These are phyloP conservation scores for Penaeus chinensis DNA, from an alignment of 1,140 invertebrate genomes.

Conservation along the genomic window DNA sequence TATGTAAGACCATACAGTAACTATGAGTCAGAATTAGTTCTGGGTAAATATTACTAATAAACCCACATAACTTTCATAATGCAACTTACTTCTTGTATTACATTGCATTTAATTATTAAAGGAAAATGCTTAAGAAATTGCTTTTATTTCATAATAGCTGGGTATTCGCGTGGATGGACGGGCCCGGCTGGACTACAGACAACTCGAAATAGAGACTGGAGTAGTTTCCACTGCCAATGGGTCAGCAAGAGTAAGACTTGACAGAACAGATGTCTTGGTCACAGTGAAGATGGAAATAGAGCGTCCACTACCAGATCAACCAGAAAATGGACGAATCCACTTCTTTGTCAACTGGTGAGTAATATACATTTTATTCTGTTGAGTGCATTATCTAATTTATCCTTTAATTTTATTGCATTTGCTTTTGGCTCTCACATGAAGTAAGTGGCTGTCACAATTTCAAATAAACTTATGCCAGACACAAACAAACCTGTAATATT, in stretches of 20 bases:
- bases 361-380: background rate
- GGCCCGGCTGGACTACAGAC: constrained; percentile 84
- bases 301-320: constrained; percentile 78
- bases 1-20: too few relatives aligned
- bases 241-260: constrained; percentile 85
- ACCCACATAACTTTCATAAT: too few relatives aligned
- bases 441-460: too few relatives aligned
- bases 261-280: constrained; percentile 92
- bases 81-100: too few relatives aligned
- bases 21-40: too few relatives aligned
- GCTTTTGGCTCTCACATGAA: too few relatives aligned
- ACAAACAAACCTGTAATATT: too few relatives aligned
- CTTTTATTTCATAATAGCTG: constrained; percentile 73
- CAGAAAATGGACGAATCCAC: constrained; percentile 86
- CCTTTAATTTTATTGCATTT: too few relatives aligned
- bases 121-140: background rate
- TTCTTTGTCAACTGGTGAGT: constrained; percentile 95
- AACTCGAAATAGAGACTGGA: constrained; percentile 90
- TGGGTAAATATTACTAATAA: too few relatives aligned
- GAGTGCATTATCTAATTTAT: too few relatives aligned
- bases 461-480: too few relatives aligned
- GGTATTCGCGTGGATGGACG: constrained; percentile 91
- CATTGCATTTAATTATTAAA: background rate
- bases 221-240: constrained; percentile 90
- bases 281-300: constrained; percentile 94